A percentile compares a stretch with the other conserved stretches of the same genome.
Conservation (phyloP, 2,113 vertebrate species). For the Cephalopterus ornatus region DNA sequence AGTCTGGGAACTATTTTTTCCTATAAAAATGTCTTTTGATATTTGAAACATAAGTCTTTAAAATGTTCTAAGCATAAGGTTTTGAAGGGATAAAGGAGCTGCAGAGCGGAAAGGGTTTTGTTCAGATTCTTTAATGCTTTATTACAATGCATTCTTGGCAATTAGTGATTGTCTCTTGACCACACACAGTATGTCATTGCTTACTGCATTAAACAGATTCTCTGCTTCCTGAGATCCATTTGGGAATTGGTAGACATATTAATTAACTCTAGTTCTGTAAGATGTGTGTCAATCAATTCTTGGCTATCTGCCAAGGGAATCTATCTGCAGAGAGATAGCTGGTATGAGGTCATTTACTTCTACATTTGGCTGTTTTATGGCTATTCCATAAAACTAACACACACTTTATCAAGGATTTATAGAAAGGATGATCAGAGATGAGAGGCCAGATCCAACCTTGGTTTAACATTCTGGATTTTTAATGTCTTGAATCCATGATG, state of each 20-base stretch:
- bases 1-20: not conserved
- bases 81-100: conserved; percentile 3
- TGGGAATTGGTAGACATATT: conserved; percentile 76
- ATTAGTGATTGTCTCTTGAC: conserved; percentile 65
- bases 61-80: not conserved
- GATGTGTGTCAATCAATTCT: conserved; percentile 75
- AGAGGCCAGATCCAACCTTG: conserved; percentile 2
- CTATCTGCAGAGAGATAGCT: conserved; percentile 64
- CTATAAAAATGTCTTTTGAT: conserved; percentile 5
- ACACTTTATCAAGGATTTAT: conserved; percentile 58
- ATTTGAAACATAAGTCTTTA: conserved; percentile 22
- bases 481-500: not conserved
- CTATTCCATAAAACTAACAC: conserved; percentile 47
- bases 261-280: conserved; percentile 74
- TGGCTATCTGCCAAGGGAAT: conserved; percentile 71
- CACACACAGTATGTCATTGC: conserved; percentile 69
- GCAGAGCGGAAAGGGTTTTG: not conserved
- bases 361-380: conserved; percentile 55
- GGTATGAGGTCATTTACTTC: conserved; percentile 68
- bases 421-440: conserved; percentile 33
- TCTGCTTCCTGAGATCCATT: conserved; percentile 68
- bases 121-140: conserved; percentile 3
- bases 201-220: conserved; percentile 74
- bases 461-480: conserved; percentile 27
- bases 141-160: conserved; percentile 51